Evolutionary conservation across 2,888 invertebrate genomes (phyloP), one percentile per base, ranked within the genome.

Genomic region (Odontomyia ornata): DNA sequence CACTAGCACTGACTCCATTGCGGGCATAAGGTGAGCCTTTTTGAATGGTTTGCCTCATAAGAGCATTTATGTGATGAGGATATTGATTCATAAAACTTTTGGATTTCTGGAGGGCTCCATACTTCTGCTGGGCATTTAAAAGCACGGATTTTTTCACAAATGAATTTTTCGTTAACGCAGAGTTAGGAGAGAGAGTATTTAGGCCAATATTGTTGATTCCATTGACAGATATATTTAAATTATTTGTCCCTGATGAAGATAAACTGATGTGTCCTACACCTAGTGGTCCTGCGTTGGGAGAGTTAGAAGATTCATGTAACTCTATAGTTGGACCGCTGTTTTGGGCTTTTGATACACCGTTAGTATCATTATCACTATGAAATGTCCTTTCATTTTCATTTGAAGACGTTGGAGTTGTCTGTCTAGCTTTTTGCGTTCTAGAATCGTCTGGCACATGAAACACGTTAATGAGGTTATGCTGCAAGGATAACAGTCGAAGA

Each of bases 401-500:
- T 18, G 3, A 1, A 0, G 56, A 52, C 11, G 47, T 11, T 36
- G 36, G 36, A 36, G 36, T 36, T 9, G 9, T 36, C 5, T 25
- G 64, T 30, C n/a, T 13, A 25, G 60, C 21, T 15, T 13, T 9
- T n/a, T 13, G 18, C 18, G 57, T 1, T 60, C 60, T 15, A n/a
- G 60, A 73, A 25, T 83, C 83, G 79, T 83, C 84, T 77, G 87
- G 87, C 83, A 87, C 85, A 82, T 87, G 86, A 76, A 87, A 86
- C 9, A 85, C 84, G 81, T 88, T 93, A 79, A 98, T 93, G 83
- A 95, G 89, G 88, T 98, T 98, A 87, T 97, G 97, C 85, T 98
- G 97, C 79, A 97, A 89, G 64, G 97, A 97, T 80, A 98, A 88
- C 79, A 97, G 89, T 76, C 96, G 90, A 77, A 97, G 88, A 80